phyloP scores from a whole-genome alignment of 2,797 vertebrate genomes.

The Phylloscopus collybita region DNA sequence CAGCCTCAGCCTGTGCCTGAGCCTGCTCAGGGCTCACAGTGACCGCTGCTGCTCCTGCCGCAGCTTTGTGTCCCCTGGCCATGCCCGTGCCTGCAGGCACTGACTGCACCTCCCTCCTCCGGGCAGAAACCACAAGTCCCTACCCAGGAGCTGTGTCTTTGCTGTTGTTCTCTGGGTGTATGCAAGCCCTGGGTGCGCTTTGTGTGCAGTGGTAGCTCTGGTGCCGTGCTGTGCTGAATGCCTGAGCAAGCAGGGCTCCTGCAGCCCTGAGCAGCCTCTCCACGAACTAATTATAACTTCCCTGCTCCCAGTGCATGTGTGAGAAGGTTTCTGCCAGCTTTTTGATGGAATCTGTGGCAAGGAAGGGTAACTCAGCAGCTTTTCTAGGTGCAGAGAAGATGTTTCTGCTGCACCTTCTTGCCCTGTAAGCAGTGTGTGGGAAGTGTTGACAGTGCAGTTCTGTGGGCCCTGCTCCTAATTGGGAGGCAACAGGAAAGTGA shows the following conservation, averaged over 20 bases:
- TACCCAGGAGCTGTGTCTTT: not conserved
- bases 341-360: not conserved
- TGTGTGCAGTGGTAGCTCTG: not conserved
- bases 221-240: not conserved
- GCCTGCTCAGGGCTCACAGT: not conserved
- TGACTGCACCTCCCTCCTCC: not conserved
- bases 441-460: conserved; percentile 10
- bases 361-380: not conserved
- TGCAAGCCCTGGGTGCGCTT: accelerated
- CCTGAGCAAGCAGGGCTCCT: not conserved
- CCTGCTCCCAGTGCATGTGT: not conserved
- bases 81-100: not conserved
- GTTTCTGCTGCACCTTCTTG: not conserved
- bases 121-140: not conserved
- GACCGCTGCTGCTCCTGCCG: accelerated
- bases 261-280: not conserved
- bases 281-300: not conserved
- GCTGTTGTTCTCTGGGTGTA: not conserved
- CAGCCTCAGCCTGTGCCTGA: no score
- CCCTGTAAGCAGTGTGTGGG: not conserved
- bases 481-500: conserved; percentile 22
- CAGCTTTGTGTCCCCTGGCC: not conserved
- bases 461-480: not conserved
- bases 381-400: not conserved
- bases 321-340: not conserved